Base-by-base conservation (phyloP, 2,797 vertebrate genomes). In the Rhabdomys pumilio region DNA sequence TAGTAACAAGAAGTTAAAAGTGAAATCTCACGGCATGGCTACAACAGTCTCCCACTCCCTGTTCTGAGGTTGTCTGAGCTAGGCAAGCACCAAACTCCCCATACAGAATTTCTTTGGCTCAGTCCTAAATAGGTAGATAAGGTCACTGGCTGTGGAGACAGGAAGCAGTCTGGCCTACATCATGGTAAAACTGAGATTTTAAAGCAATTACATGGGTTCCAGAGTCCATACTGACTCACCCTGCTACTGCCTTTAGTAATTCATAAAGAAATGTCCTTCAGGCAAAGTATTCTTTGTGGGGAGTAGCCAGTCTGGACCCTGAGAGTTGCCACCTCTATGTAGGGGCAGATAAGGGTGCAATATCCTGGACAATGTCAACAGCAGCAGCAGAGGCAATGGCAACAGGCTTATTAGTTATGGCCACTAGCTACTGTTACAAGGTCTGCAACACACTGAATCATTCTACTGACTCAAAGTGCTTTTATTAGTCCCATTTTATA, bases 371-470 rank as follows among this genome's bases (percentile, higher is more conserved):
- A 44, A 22, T 5, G 7, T 41, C 29, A 22, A 14, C 2, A 91
- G 41, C 11, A 47, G 44, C 3, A 38, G 59, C 81, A 61, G 81
- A 13, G 44, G 65, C 31, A 57, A 82, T 5, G 75, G 9, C 65
- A 17, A 41, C 31, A 41, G 31, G 50, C 2, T 57, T 61, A 87
- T 55, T 63, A 34, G 72, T 26, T 22, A 73, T 1, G 41, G 20
- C 55, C 50, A 50, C 79, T 44, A 31, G 63, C 61, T 41, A 61
- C 59, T 77, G 50, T 13, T n/a, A 20, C 14, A 63, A 82, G 73
- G 47, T 29, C 26, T 55, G 80, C 38, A 88, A 83, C 86, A 85
- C 3, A 38, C 7, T 55, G 57, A 93, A 47, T 90, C 94, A 89
- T 61, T 55, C 76, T 59, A 41, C 13, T 15, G 90, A 89, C 67